Evolutionary conservation across 35 echinoderm and acorn worm species (phyloP), one percentile per base, ranked within the genome.

Genomic region (Holothuria glaberrima): DNA sequence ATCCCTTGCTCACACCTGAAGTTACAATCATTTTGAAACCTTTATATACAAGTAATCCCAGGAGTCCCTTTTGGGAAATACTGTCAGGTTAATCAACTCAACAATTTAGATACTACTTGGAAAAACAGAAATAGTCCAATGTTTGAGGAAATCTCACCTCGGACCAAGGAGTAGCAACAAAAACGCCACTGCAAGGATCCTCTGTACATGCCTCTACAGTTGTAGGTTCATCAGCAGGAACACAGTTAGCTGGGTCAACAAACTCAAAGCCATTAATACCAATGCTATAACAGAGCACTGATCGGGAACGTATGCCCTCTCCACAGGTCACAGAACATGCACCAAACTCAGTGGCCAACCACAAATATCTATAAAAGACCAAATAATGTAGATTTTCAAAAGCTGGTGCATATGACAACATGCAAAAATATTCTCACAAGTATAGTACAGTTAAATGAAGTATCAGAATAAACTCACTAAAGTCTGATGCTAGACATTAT

Each of bases 301-400:
- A 89, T 24, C 94, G 74, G 12, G 48, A 32, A 18, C 82, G 68
- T 25, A 94, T 25, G 31, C 93, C 93, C 0, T 68, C 75, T 0
- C 93, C 93, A 30, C 93, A 94, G 19, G 93, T 91, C 29, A 91
- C 85, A 24, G 93, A 91, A 71, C 93, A 94, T 4, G 30, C 59
- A 34, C 89, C 73, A 83, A 91, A 91, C 35, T 80, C 83, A 48
- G 41, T 74, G 30, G 71, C 46, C 12, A 91, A 32, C 50, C 80
- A 84, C 5, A 84, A 27, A 32, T 62, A 84, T 16, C 80, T 84
- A n/a, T 13, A 48, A 27, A 48, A 22, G 38, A 76, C 7, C 21
- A 35, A 76, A 44, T 44, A 14, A 33, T 68, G n/a, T 41, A 44
- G 38, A 10, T 2, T 25, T 5, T 14, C 50, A 54, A 54, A 54